Evolutionary conservation across 2,113 vertebrate species (phyloP), one percentile per base, ranked within the genome.

Genomic region (Tiliqua scincoides): DNA sequence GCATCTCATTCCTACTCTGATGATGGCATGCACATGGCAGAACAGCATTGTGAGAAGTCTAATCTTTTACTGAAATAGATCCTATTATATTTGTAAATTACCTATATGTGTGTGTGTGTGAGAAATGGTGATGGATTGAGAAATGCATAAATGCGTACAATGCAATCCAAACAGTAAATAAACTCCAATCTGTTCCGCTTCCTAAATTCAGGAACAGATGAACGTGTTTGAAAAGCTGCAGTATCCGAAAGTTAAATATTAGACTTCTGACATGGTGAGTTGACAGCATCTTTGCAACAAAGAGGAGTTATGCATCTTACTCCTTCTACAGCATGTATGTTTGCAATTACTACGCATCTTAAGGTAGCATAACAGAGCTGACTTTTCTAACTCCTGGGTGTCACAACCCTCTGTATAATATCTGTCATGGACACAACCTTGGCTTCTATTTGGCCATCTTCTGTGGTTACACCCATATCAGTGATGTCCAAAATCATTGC

Each of bases 71-170:
- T 37, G 73, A 65, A 63, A 8, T 10, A 4, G 68, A 79, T 52
- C 30, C 63, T 61, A 77, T 79, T 86, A 40, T 0, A 1, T 6
- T 76, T 20, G 77, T 23, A 70, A 79, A n/a, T 1, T 18, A 40
- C 54, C 61, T 6, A 0, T 27, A 2, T 3, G 0, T 0, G 11
- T 25, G n/a, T n/a, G n/a, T n/a, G 4, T 18, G 1, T 67, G 65
- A 70, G 85, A 78, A 82, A 62, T n/a, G 11, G 7, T 12, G 27
- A 1, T 20, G 63, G 2, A 1, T 80, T 68, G 82, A 48, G 62
- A 85, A 91, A 77, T 0, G 1, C 0, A 0, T 85, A 63, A 84
- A 71, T 82, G 88, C 0, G 0, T 54, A 0, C 2, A 54, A 0
- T 1, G 10, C 59, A 1, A 0, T 30, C 59, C 35, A 48, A 84